phyloP scores from a whole-genome alignment of 2,797 vertebrate species.

The Coluber constrictor region DNA sequence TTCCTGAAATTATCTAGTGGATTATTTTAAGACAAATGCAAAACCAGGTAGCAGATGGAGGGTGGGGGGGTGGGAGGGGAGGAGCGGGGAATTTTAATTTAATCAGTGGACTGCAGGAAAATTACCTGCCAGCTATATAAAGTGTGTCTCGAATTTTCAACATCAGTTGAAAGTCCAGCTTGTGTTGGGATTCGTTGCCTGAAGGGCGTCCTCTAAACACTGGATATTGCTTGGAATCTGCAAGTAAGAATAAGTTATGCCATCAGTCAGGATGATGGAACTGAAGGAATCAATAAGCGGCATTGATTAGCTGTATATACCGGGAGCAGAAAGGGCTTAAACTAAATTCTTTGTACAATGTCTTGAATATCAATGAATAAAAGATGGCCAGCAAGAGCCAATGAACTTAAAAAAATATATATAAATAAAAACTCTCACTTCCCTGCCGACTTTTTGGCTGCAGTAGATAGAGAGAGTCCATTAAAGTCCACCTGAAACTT shows the following conservation, averaged over 20 bases:
- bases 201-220: slow-evolving; percentile 98
- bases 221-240: slow-evolving; percentile 96
- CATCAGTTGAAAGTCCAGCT: slow-evolving; percentile 99
- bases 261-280: slow-evolving; percentile 78
- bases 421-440: neutral
- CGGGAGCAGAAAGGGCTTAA: slow-evolving; percentile 78
- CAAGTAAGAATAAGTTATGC: slow-evolving; percentile 74
- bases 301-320: slow-evolving; percentile 81
- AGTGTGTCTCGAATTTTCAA: slow-evolving; percentile 98
- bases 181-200: slow-evolving; percentile 97
- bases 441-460: neutral
- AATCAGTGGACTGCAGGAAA: slow-evolving; percentile 76
- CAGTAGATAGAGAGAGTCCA: slow-evolving; percentile 19
- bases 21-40: slow-evolving; percentile 69
- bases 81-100: slow-evolving; percentile 75
- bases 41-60: slow-evolving; percentile 34
- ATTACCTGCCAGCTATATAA: slow-evolving; percentile 99
- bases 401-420: slow-evolving; percentile 33
- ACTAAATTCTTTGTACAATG: slow-evolving; percentile 77
- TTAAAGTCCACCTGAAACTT: slow-evolving; percentile 50
- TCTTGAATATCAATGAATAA: slow-evolving; percentile 79
- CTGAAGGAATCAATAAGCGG: slow-evolving; percentile 73
- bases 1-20: slow-evolving; percentile 65
- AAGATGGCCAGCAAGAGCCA: slow-evolving; percentile 70
- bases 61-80: neutral